Evolutionary conservation across 2,888 invertebrate species (phyloP).

Genomic region (Gortyna flavago): DNA sequence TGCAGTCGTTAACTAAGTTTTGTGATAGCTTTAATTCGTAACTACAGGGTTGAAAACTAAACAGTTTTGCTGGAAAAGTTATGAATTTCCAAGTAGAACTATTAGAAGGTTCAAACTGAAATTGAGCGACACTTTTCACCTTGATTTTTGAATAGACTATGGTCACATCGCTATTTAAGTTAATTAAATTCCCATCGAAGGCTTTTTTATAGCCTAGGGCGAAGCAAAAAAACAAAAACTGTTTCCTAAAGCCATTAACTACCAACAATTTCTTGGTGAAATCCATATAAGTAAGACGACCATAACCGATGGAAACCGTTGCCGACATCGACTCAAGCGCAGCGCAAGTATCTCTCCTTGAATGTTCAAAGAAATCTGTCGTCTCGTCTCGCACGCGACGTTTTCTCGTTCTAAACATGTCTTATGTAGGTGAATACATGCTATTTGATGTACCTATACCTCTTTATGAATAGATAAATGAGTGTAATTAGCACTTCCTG

Average conservation of each 20-base stretch:
- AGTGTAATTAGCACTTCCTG: constrained; percentile 57
- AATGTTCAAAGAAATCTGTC: constrained; percentile 87
- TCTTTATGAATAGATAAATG: constrained; percentile 52
- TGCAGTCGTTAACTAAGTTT: constrained; percentile 46
- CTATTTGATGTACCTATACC: constrained; percentile 21
- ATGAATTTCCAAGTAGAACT: constrained; percentile 11
- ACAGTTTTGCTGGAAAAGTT: constrained; percentile 29
- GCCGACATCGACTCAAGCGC: constrained; percentile 37
- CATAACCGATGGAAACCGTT: constrained; percentile 60
- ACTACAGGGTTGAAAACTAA: constrained; percentile 19
- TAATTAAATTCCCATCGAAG: background rate
- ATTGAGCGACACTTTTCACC: background rate
- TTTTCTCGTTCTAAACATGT: constrained; percentile 76
- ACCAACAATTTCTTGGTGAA: constrained; percentile 9
- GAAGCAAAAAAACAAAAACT: constrained; percentile 4
- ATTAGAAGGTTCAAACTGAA: background rate
- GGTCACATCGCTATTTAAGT: background rate
- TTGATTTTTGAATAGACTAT: background rate
- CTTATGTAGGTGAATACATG: constrained; percentile 61
- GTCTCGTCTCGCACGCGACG: constrained; percentile 81
- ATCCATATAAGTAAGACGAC: constrained; percentile 43
- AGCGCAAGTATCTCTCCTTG: constrained; percentile 80
- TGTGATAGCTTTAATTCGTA: constrained; percentile 50
- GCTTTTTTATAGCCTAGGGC: background rate
- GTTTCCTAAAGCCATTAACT: constrained; percentile 28